Conservation (phyloP, 2,797 vertebrate genomes). For the Brachymystax lenok region DNA sequence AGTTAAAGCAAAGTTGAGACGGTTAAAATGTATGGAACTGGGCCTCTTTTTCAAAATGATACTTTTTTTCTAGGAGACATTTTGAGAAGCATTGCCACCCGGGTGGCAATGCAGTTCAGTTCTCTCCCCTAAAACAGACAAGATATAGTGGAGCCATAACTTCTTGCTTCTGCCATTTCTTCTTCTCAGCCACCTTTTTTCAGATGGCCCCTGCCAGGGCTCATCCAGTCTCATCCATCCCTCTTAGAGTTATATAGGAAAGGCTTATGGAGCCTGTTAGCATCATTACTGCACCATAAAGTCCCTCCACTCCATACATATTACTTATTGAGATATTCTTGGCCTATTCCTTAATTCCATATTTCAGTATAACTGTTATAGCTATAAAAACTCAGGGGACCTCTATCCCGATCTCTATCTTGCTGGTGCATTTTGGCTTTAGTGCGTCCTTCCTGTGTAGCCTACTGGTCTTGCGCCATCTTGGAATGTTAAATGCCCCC, state of each 20-base stretch:
- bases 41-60: background rate
- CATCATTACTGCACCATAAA: slow-evolving; percentile 69
- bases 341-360: slow-evolving; percentile 42
- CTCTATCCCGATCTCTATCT: background rate
- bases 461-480: too few species aligned
- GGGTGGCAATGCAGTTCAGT: slow-evolving; percentile 3
- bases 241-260: slow-evolving; percentile 44
- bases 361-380: slow-evolving; percentile 47
- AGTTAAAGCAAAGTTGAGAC: background rate
- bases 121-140: slow-evolving; percentile 41
- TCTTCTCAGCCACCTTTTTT: slow-evolving; percentile 62
- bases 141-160: slow-evolving; percentile 68
- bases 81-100: slow-evolving; percentile 12
- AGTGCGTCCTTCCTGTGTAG: background rate
- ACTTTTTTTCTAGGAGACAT: background rate
- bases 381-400: background rate
- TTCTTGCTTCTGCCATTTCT: slow-evolving; percentile 50
- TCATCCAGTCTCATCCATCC: slow-evolving; percentile 63
- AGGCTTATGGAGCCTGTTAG: slow-evolving; percentile 62
- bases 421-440: background rate
- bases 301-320: slow-evolving; percentile 58
- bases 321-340: slow-evolving; percentile 64
- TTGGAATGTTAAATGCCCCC: too few species aligned
- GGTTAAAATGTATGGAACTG: background rate
- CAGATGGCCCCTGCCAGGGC: slow-evolving; percentile 59